Percentiles rank a stretch among this genome's conserved stretches.
phyloP scores from a whole-genome alignment of 2,888 invertebrate genomes.

The Zaprionus obscuricornis region DNA sequence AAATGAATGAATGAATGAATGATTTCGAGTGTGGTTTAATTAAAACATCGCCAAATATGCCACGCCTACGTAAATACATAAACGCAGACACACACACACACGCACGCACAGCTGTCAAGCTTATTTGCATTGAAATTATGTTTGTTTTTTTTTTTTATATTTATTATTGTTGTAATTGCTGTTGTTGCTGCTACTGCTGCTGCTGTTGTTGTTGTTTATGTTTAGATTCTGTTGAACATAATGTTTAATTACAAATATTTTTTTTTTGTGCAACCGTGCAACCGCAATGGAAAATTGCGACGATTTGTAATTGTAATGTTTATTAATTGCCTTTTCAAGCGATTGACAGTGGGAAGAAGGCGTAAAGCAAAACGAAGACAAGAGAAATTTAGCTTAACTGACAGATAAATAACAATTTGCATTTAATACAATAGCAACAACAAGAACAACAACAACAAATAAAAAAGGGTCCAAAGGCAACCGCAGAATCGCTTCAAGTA shows the following conservation, averaged over 20 bases:
- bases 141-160: no score
- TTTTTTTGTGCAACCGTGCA: constrained; percentile 13
- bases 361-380: not conserved
- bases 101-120: not conserved
- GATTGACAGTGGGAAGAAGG: not conserved
- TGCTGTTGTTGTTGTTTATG: constrained; percentile 15
- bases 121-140: constrained; percentile 41
- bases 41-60: constrained; percentile 27
- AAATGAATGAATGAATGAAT: constrained; percentile 16
- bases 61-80: constrained; percentile 19
- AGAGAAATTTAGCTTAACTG: not conserved
- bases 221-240: constrained; percentile 36
- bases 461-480: constrained; percentile 18
- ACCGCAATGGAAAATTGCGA: constrained; percentile 58
- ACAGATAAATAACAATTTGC: constrained; percentile 11
- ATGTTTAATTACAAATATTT: constrained; percentile 59
- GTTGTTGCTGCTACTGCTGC: no score
- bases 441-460: not conserved
- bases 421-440: not conserved
- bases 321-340: constrained; percentile 46
- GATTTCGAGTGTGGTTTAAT: constrained; percentile 57
- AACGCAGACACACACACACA: constrained; percentile 1
- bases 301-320: constrained; percentile 56
- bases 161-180: no score
- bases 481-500: constrained; percentile 38